Base-by-base conservation (phyloP, 1,140 invertebrate genomes). In the Drosophila tropicalis region DNA sequence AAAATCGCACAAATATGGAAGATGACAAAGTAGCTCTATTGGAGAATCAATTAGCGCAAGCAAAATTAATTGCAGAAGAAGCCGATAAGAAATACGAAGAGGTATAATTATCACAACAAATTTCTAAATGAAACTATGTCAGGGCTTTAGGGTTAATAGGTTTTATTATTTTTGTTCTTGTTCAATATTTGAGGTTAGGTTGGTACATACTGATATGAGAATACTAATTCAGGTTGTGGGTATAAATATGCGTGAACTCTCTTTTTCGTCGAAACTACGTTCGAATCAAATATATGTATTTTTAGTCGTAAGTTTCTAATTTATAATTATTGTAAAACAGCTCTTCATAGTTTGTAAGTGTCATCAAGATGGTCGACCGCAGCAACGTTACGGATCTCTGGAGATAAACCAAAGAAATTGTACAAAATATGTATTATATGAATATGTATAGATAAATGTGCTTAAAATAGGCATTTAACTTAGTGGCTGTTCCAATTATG, bases 31-130 rank as follows among this genome's bases (percentile, higher is more conserved):
- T 99, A 92, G 95, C 96, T 90, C 95, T 97, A 79, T 94, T 99
- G 94, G 98, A 99, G 93, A 95, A 97, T 76, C 97, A 99, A 93
- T 95, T 99, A 92, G 95, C 97, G 76, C 98, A 99, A 93, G 98
- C 98, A 91, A 98, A 98, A 94, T 95, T 97, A 93, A 98, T 99
- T 93, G 98, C 98, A 78, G 98, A 99, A 94, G 98, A 99, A 94
- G 97, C 98, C 80, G 98, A 99, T 94, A 98, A 98, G 94, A 99
- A 99, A 97, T 99, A 99, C 93, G 98, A 99, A 95, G 98, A 99
- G 98, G 98, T 99, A 94, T 90, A 90, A 72, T 80, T 67, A 75
- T 79, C 61, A 63, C 36, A 79, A 29, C 29, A 29, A 29, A 70
- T 74, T 78, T 71, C 29, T 74, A 17, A 55, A 64, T 60, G 67